Evolutionary conservation across 2,888 invertebrate species (phyloP), one percentile per base, ranked within the genome.

Genomic region (Tanytarsus gracilentus): DNA sequence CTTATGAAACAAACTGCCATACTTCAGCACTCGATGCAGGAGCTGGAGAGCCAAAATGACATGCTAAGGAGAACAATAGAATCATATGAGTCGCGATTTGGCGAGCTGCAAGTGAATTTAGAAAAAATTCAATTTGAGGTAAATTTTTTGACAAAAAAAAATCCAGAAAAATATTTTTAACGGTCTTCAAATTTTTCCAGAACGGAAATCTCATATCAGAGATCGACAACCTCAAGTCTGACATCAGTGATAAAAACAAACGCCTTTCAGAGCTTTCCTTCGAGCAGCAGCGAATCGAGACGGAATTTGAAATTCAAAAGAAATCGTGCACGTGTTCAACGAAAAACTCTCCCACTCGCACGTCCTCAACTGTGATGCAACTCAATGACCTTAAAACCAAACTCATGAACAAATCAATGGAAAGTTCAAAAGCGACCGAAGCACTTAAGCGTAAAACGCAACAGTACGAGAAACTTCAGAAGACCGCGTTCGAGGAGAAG

Each of bases 11-110:
- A 58, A 29, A 61, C 56, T 29, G 49, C 64, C 16, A 49, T 58
- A 9, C 65, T 66, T 9, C 66, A 68, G 33, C 65, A 58, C 18
- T 65, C 67, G 7, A 65, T 69, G 23, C 65, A 63, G 30, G 66
- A 64, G n/a, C 64, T 69, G 59, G 66, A 67, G 27, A 53, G 64
- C 30, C 68, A 69, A 61, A 70, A 69, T 60, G 69, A 69, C 39
- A 63, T 66, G 16, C 62, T 70, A 26, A 66, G 68, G 51, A 63
- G 64, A 62, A 67, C 68, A 1, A 64, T 69, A 33, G 64, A 66
- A 55, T 60, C 50, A 14, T 61, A 61, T 26, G 61, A 61, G 21
- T 16, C 4, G 11, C 61, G 56, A 25, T 61, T 61, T 25, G 33
- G 25, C 18, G 50, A 61, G 23, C 14, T 58, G 4, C 58, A 58